These are phyloP conservation scores for Leucophenga maculata DNA, from an alignment of 2,888 invertebrate genomes.

Conservation along the genomic window DNA sequence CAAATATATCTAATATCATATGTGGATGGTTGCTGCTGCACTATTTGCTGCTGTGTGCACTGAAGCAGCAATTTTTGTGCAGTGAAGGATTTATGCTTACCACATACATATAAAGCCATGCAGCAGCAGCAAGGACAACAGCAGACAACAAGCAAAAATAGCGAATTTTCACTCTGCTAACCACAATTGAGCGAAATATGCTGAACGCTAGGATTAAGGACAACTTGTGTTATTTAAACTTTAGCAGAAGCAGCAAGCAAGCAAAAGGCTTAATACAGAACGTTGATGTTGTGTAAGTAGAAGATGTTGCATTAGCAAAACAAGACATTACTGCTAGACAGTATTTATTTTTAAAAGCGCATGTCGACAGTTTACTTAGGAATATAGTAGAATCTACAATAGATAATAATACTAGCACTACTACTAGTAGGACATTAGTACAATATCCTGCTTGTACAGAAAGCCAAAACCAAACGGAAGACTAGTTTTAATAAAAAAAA, in stretches of 20 bases:
- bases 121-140: conserved; percentile 40
- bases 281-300: conserved; percentile 25
- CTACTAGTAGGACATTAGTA: conserved; percentile 55
- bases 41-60: conserved; percentile 45
- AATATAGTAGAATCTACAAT: conserved; percentile 3
- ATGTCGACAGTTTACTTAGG: conserved; percentile 14
- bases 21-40: conserved; percentile 9
- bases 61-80: conserved; percentile 57
- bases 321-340: background rate
- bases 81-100: conserved; percentile 62
- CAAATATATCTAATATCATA: no score
- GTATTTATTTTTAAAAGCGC: background rate
- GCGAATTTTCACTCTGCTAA: conserved; percentile 12
- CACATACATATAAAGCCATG: conserved; percentile 47
- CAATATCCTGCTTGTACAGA: conserved; percentile 58
- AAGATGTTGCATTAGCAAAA: background rate
- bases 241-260: conserved; percentile 25
- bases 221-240: conserved; percentile 28
- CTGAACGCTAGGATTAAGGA: conserved; percentile 58
- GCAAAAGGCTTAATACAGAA: background rate
- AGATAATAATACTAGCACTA: conserved; percentile 32
- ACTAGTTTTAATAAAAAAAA: no score
- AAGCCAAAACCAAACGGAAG: conserved; percentile 24
- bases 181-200: conserved; percentile 61
- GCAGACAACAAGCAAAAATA: conserved; percentile 35